phyloP scores from a whole-genome alignment of 1,140 invertebrate genomes.

The Kradibia gibbosae region DNA sequence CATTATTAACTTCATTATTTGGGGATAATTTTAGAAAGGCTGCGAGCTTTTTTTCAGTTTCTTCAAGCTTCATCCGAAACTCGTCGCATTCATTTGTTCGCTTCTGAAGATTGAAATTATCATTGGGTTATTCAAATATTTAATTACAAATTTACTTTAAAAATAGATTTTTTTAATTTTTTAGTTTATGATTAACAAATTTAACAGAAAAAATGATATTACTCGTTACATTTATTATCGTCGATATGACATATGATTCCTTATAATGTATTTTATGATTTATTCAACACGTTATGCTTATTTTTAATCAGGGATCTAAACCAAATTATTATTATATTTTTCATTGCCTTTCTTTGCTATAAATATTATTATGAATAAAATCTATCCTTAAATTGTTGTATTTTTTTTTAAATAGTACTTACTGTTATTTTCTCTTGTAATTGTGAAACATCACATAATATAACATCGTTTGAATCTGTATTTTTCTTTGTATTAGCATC shows the following conservation, averaged over 20 bases:
- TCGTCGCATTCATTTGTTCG: slow-evolving; percentile 59
- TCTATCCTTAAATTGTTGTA: no score
- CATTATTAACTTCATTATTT: slow-evolving; percentile 44
- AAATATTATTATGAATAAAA: no score
- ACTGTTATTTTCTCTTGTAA: slow-evolving; percentile 26
- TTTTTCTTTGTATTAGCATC: slow-evolving; percentile 29
- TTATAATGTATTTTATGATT: no score
- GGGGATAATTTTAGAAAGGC: slow-evolving; percentile 52
- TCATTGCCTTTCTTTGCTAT: no score
- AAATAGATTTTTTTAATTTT: neutral
- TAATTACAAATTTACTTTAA: neutral
- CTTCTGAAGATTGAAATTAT: slow-evolving; percentile 52
- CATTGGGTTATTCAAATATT: neutral
- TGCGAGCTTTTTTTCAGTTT: slow-evolving; percentile 59
- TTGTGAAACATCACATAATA: slow-evolving; percentile 8
- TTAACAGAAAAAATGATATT: no score
- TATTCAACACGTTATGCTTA: no score
- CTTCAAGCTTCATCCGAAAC: slow-evolving; percentile 59
- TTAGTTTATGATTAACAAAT: no score
- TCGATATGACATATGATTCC: no score
- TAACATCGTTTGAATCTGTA: slow-evolving; percentile 34
- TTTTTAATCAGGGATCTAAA: no score
- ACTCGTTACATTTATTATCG: no score
- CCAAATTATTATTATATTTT: no score
- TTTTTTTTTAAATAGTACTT: neutral